A percentile compares a stretch with the other conserved stretches of the same genome.
Conservation (phyloP, 1,140 invertebrate genomes). For the Homarus americanus region DNA sequence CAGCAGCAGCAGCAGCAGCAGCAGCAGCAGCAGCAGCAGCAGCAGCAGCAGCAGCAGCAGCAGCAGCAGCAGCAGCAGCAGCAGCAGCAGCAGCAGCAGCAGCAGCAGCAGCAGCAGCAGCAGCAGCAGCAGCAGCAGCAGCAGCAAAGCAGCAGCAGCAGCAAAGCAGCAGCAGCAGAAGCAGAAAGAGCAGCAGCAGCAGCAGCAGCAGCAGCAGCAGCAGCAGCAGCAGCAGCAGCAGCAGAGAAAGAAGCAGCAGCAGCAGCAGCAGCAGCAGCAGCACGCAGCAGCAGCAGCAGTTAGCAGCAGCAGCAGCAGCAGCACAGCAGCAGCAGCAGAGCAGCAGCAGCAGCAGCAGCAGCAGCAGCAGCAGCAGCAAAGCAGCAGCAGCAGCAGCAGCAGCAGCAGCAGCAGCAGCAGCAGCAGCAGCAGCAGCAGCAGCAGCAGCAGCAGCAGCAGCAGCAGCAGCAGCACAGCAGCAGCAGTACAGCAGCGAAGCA, state of each 20-base stretch:
- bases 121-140: constrained; percentile 36
- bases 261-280: constrained; percentile 41
- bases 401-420: constrained; percentile 21
- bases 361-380: constrained; percentile 35
- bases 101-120: constrained; percentile 35
- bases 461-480: neutral
- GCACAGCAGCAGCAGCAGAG: too few relatives aligned
- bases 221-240: constrained; percentile 38
- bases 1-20: constrained; percentile 40
- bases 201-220: constrained; percentile 31
- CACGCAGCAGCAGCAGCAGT: constrained; percentile 34
- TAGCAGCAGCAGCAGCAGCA: constrained; percentile 38
- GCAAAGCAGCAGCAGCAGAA: constrained; percentile 22
- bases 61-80: constrained; percentile 44
- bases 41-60: constrained; percentile 39
- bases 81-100: constrained; percentile 26
- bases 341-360: neutral
- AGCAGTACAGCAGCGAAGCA: neutral
- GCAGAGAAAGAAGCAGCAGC: constrained; percentile 1
- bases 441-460: constrained; percentile 36
- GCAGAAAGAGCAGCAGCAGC: constrained; percentile 38
- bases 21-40: constrained; percentile 34
- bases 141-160: constrained; percentile 36
- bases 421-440: constrained; percentile 36
- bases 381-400: constrained; percentile 38